Percentiles rank a stretch among this genome's conserved stretches.
phyloP scores from a whole-genome alignment of 2,888 invertebrate genomes.

The Ellobium chinense region DNA sequence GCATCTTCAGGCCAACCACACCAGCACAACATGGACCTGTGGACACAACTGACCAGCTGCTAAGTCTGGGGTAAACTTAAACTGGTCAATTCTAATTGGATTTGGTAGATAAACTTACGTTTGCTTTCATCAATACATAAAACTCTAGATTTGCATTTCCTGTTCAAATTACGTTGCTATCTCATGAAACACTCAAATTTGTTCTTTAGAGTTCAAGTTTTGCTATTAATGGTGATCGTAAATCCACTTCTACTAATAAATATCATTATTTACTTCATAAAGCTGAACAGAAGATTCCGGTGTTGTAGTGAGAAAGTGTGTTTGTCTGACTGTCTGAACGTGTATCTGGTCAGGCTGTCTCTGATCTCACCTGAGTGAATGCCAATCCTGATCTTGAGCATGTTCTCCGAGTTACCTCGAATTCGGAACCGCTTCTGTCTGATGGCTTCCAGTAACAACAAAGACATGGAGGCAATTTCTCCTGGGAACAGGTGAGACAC shows the following conservation, averaged over 20 bases:
- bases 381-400: conserved; percentile 75
- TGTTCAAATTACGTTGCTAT: no score
- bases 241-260: neutral
- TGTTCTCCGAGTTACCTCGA: conserved; percentile 70
- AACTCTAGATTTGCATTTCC: no score
- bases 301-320: no score
- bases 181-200: no score
- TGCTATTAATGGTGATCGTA: no score
- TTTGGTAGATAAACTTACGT: no score
- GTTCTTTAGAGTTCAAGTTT: no score
- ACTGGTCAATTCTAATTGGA: no score
- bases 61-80: no score
- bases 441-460: conserved; percentile 73
- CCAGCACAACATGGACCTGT: conserved; percentile 85
- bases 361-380: conserved; percentile 74
- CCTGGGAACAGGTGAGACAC: conserved; percentile 55
- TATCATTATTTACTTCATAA: neutral
- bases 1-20: conserved; percentile 95
- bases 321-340: no score
- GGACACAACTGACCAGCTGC: neutral
- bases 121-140: no score
- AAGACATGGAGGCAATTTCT: conserved; percentile 77
- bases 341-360: neutral
- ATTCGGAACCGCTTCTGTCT: conserved; percentile 73
- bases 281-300: no score